Percentiles rank a stretch among this genome's conserved stretches.
These are phyloP conservation scores for Silurus asotus DNA, from an alignment of 2,113 vertebrate genomes.

Conservation along the genomic window DNA sequence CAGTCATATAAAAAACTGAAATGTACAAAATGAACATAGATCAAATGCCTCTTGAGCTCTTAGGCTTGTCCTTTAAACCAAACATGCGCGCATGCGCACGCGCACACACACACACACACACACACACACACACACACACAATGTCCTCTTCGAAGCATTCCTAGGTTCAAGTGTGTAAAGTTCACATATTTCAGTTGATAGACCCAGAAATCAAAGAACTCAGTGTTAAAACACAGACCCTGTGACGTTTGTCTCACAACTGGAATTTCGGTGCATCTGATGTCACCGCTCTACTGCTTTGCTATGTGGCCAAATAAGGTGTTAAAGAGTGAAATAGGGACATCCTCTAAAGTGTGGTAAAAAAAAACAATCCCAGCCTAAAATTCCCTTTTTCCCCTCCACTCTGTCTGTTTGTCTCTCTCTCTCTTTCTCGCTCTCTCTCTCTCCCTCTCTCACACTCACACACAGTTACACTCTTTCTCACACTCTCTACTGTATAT, in stretches of 20 bases:
- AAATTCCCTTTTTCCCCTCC: background rate
- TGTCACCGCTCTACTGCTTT: constrained; percentile 31
- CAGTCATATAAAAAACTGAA: too few relatives aligned
- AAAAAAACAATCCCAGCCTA: constrained; percentile 13
- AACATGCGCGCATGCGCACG: background rate
- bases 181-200: background rate
- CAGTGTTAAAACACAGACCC: background rate
- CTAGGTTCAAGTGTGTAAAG: background rate
- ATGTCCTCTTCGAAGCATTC: background rate
- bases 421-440: background rate
- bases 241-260: background rate
- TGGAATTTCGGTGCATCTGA: constrained; percentile 16
- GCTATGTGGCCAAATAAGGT: constrained; percentile 74
- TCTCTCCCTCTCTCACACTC: background rate
- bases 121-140: background rate
- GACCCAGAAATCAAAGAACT: background rate
- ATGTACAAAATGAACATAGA: background rate
- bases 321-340: constrained; percentile 47
- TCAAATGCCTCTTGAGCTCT: background rate
- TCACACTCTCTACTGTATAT: background rate
- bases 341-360: background rate
- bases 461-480: background rate
- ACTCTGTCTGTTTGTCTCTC: background rate
- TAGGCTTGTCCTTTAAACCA: background rate
- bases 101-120: background rate